phyloP scores from a whole-genome alignment of 2,797 vertebrate species.

The Alfaro cultratus region DNA sequence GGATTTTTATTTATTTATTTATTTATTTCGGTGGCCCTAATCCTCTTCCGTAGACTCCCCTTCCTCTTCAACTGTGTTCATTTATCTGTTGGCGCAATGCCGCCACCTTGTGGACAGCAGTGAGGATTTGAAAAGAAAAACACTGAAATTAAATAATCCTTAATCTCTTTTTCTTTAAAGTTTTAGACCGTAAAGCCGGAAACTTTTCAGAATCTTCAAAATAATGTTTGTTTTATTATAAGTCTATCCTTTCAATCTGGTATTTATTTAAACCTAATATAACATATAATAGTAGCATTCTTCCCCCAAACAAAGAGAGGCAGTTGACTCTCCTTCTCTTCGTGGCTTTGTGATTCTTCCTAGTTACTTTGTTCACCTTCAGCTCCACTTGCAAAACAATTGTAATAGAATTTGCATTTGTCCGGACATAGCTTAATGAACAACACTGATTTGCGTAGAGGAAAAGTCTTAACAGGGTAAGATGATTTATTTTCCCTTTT shows the following conservation, averaged over 20 bases:
- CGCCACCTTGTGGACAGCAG: background rate
- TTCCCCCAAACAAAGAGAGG: too few relatives aligned
- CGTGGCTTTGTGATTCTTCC: background rate
- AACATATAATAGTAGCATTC: too few relatives aligned
- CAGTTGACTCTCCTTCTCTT: background rate
- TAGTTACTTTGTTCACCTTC: background rate
- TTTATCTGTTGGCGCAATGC: background rate
- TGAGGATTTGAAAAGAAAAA: background rate
- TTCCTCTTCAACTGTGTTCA: background rate
- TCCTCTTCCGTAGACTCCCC: background rate
- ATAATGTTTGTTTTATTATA: background rate
- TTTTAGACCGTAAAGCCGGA: background rate
- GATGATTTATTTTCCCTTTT: too few relatives aligned
- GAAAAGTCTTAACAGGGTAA: background rate
- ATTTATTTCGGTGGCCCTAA: too few relatives aligned
- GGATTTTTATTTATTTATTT: too few relatives aligned
- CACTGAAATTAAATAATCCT: background rate
- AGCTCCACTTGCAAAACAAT: background rate
- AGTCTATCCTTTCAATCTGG: background rate
- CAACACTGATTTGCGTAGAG: background rate
- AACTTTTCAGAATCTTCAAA: background rate
- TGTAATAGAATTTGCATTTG: background rate
- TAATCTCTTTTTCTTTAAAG: background rate
- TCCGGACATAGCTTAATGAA: background rate
- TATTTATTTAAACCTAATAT: background rate